Conservation (phyloP, 2,797 vertebrate species). For the Intellagama lesueurii region DNA sequence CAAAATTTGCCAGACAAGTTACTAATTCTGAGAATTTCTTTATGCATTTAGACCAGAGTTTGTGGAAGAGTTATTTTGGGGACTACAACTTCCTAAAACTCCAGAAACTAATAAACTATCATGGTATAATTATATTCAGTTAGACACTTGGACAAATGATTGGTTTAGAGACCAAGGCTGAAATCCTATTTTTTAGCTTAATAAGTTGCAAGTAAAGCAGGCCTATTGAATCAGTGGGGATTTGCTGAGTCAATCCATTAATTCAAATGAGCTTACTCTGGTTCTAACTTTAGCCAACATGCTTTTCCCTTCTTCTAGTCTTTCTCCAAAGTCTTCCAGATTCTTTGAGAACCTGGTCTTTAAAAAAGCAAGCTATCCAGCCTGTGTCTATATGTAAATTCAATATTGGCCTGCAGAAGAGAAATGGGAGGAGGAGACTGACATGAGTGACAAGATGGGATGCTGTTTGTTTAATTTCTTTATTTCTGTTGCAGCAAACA, state of each 20-base stretch:
- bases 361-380: not conserved
- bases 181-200: too few relatives aligned
- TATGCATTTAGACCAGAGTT: not conserved
- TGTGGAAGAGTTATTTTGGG: not conserved
- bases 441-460: not conserved
- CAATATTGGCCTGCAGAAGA: not conserved
- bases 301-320: not conserved
- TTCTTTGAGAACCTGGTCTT: not conserved
- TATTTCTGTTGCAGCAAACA: conserved; percentile 86
- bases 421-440: not conserved
- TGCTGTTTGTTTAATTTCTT: not conserved
- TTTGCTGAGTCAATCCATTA: too few relatives aligned
- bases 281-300: not conserved
- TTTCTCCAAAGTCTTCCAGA: not conserved
- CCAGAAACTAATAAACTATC: too few relatives aligned
- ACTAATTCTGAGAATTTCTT: not conserved
- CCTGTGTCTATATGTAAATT: not conserved
- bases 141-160: too few relatives aligned
- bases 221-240: too few relatives aligned
- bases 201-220: too few relatives aligned
- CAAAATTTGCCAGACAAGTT: not conserved
- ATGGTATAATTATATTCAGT: too few relatives aligned
- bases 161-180: too few relatives aligned
- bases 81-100: too few relatives aligned
- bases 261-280: too few relatives aligned